A percentile compares a stretch with the other conserved stretches of the same genome.
These are phyloP conservation scores for Thunnus albacares DNA, from an alignment of 2,797 vertebrate species.

Conservation along the genomic window DNA sequence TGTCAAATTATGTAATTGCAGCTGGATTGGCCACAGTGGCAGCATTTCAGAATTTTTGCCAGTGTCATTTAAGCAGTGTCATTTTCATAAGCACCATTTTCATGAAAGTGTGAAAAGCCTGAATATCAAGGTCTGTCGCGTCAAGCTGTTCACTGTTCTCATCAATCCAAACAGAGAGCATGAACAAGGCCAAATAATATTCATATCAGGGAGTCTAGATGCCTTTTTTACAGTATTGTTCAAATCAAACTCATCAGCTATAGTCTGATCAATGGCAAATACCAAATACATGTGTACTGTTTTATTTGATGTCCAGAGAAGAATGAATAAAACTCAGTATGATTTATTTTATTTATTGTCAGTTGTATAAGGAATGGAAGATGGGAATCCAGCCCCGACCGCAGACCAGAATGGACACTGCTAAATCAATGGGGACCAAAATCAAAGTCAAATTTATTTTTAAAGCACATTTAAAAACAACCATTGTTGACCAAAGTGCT, in stretches of 20 bases:
- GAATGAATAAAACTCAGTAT: background rate
- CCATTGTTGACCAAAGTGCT: no score
- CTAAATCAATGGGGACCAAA: background rate
- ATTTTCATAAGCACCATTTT: slow-evolving; percentile 28
- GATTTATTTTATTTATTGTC: background rate
- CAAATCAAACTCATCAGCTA: no score
- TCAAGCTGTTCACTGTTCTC: slow-evolving; percentile 30
- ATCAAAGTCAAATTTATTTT: no score
- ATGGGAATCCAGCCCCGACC: no score
- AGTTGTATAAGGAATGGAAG: slow-evolving; percentile 1
- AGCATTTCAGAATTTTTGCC: slow-evolving; percentile 11
- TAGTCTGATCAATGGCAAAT: no score
- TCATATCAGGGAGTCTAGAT: no score
- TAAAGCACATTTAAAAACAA: no score
- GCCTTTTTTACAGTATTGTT: no score
- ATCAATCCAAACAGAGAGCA: slow-evolving; percentile 16
- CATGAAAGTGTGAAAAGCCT: slow-evolving; percentile 27
- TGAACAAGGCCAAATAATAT: background rate
- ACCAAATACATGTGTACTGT: no score
- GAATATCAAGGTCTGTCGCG: background rate
- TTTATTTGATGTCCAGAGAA: no score
- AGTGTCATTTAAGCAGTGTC: background rate
- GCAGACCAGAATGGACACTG: background rate
- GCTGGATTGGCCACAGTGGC: background rate
- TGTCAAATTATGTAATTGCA: background rate